Conservation (phyloP, 1,140 invertebrate genomes). For the Eumeta japonica region DNA sequence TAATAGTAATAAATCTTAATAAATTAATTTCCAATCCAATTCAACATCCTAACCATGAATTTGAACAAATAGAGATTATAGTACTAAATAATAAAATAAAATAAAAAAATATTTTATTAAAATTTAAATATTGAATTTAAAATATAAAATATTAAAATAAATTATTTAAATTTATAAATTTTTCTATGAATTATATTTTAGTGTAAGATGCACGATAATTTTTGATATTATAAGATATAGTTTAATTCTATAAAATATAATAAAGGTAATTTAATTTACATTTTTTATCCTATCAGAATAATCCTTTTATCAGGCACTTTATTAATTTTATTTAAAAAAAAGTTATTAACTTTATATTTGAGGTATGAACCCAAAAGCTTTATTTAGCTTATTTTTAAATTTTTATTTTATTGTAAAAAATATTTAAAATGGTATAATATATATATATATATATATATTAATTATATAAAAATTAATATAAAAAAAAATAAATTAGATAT, state of each 20-base stretch:
- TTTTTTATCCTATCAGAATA: constrained; percentile 59
- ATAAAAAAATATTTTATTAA: constrained; percentile 48
- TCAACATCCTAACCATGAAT: constrained; percentile 54
- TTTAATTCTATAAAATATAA: constrained; percentile 56
- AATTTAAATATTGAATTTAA: constrained; percentile 16
- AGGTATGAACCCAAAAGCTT: constrained; percentile 32
- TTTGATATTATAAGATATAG: constrained; percentile 58
- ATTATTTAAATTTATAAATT: constrained; percentile 14
- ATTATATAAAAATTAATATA: no score
- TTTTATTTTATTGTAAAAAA: constrained; percentile 21
- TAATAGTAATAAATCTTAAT: constrained; percentile 52
- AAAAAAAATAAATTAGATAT: no score
- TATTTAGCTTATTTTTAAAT: constrained; percentile 27
- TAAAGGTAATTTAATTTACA: constrained; percentile 34
- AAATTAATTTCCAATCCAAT: constrained; percentile 61
- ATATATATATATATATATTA: no score
- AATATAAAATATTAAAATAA: constrained; percentile 22
- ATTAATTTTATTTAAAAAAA: constrained; percentile 39
- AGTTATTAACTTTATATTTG: constrained; percentile 29
- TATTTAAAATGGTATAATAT: constrained; percentile 25
- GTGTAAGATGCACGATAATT: constrained; percentile 57
- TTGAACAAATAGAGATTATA: constrained; percentile 49
- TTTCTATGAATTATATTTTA: constrained; percentile 48
- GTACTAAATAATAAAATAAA: constrained; percentile 47
- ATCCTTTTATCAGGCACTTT: constrained; percentile 58